These are phyloP conservation scores for Scelioninae gen. 1 DNA, from an alignment of 2,888 invertebrate genomes.

Conservation along the genomic window DNA sequence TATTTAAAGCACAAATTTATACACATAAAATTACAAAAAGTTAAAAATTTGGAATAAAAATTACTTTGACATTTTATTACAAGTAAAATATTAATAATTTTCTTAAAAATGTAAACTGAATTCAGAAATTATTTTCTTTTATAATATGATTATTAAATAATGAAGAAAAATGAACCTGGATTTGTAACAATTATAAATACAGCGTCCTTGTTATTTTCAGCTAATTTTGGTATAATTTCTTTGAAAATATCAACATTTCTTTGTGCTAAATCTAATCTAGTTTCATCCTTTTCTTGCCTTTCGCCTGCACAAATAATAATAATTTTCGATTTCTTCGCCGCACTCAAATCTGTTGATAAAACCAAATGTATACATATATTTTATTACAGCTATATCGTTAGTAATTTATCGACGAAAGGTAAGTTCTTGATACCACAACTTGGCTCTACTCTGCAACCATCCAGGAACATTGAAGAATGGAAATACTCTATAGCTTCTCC, in stretches of 20 bases:
- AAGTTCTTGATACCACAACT: constrained; percentile 85
- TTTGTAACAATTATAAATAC: constrained; percentile 86
- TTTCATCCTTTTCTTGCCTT: constrained; percentile 85
- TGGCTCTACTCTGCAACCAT: constrained; percentile 85
- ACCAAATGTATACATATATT: neutral
- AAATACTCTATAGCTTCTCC: constrained; percentile 88
- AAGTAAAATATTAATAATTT: no score
- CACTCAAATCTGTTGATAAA: constrained; percentile 83
- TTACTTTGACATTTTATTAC: no score
- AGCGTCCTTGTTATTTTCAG: constrained; percentile 86
- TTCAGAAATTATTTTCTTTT: no score
- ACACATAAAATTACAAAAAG: no score
- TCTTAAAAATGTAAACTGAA: no score
- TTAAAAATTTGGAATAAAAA: no score
- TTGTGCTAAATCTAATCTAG: constrained; percentile 85
- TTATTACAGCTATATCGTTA: neutral
- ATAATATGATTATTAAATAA: neutral
- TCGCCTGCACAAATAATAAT: constrained; percentile 86
- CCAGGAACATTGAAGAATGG: constrained; percentile 86
- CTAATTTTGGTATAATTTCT: constrained; percentile 85
- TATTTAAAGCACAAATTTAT: no score
- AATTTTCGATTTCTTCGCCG: constrained; percentile 85
- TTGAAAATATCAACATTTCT: constrained; percentile 86
- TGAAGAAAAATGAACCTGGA: constrained; percentile 82
- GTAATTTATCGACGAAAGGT: constrained; percentile 40